Conservation (phyloP, 2,888 invertebrate species). For the Druceiella hillmani region DNA sequence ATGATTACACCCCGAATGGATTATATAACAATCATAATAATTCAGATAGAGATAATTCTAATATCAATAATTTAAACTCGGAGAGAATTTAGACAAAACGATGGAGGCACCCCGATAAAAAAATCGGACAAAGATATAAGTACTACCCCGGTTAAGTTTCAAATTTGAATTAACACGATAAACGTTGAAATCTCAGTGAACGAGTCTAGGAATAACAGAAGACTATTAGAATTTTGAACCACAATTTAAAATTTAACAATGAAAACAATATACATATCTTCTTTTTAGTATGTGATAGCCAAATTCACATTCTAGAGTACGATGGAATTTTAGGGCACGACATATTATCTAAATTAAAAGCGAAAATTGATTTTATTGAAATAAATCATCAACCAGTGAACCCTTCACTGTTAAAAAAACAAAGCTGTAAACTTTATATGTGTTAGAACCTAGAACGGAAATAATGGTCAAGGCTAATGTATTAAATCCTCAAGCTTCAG, state of each 20-base stretch:
- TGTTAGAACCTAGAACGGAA: no score
- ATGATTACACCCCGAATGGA: no score
- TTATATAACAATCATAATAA: not conserved
- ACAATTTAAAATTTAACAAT: not conserved
- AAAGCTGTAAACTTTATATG: no score
- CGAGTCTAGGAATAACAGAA: constrained; percentile 1
- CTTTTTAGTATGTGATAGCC: not conserved
- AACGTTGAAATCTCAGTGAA: not conserved
- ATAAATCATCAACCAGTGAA: no score
- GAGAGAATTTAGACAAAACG: not conserved
- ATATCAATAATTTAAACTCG: not conserved
- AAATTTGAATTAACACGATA: no score
- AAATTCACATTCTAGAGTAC: not conserved
- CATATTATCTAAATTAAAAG: not conserved
- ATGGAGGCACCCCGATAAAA: not conserved
- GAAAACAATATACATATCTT: no score
- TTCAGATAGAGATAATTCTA: not conserved
- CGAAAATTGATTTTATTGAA: not conserved
- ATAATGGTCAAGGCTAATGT: no score
- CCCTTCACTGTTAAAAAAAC: no score
- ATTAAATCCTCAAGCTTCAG: no score
- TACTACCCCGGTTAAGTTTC: no score
- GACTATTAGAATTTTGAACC: not conserved
- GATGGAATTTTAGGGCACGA: not conserved
- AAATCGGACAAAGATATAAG: not conserved